Evolutionary conservation across 2,113 vertebrate genomes (phyloP), one percentile per base, ranked within the genome.

Genomic region (Pangasianodon hypophthalmus): DNA sequence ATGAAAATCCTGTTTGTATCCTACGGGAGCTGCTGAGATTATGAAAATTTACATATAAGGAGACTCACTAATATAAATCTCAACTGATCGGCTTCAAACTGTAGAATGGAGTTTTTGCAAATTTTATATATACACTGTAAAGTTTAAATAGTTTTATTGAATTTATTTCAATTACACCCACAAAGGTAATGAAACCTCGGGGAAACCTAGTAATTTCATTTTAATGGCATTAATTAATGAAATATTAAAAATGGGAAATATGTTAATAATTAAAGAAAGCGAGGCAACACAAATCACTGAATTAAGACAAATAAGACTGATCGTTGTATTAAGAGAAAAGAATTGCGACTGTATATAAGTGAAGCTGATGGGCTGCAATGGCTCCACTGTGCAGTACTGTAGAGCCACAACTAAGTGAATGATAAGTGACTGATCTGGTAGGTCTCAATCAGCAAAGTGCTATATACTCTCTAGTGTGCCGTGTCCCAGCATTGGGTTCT

Each of bases 1-100:
- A 84, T 60, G 56, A 84, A 44, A 84, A 84, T 44, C 82, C 54
- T 84, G 56, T 60, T 41, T 60, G 21, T 60, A 44, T 44, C 56
- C 82, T 44, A 84, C 21, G 2, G 50, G 82, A 84, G 32, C 82
- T 41, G 32, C 19, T 41, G 54, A 60, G 54, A 60, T 60, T 60
- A 41, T 26, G 29, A 26, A 44, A 24, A 84, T 84, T 60, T 84
- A 60, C 82, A 84, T 84, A 44, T 8, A 56, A 56, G 52, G n/a
- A 82, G 37, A 37, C 37, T 37, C 37, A 37, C 37, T 37, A 37
- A 37, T 37, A 37, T 37, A 37, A 37, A 37, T 37, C 37, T 37
- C 37, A 37, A 37, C 37, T 8, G 48, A 80, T 82, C 14, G 6
- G 13, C 48, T 32, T 82, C 79, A 32, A 18, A 18, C 6, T 5